Evolutionary conservation across 92 coral and sea anemone genomes (phyloP).

Genomic region (Zoanthus gigantus): DNA sequence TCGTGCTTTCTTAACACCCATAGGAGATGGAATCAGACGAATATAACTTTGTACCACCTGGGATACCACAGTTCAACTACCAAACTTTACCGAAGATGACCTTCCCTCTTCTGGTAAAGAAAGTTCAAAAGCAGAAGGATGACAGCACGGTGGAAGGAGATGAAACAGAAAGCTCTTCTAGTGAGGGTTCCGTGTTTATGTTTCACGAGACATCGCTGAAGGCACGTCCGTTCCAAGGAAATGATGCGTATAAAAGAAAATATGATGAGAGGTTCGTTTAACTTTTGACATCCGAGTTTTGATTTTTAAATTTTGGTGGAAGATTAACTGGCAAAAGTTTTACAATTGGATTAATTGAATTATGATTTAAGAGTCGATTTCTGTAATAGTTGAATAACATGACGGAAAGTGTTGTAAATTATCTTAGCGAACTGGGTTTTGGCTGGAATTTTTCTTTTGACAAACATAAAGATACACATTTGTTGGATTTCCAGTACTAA

Average conservation of each 20-base stretch:
- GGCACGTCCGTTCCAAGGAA: conserved; percentile 17
- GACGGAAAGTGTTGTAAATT: too few relatives aligned
- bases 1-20: neutral
- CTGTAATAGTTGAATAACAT: too few relatives aligned
- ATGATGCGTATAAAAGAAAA: conserved; percentile 12
- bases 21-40: conserved; percentile 38
- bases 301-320: too few relatives aligned
- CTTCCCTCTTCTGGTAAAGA: conserved; percentile 84
- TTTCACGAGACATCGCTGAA: conserved; percentile 16
- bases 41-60: conserved; percentile 71
- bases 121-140: conserved; percentile 50
- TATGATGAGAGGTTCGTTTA: conserved; percentile 37
- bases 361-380: too few relatives aligned
- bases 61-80: conserved; percentile 87
- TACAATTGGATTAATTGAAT: too few relatives aligned
- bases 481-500: too few relatives aligned
- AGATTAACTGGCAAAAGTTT: too few relatives aligned
- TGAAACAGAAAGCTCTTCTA: conserved; percentile 66
- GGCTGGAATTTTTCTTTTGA: too few relatives aligned
- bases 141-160: conserved; percentile 64
- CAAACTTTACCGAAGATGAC: conserved; percentile 70
- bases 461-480: too few relatives aligned
- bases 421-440: too few relatives aligned
- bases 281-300: too few relatives aligned
- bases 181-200: conserved; percentile 58